Evolutionary conservation across 2,113 vertebrate genomes (phyloP).

Genomic region (Aspidoscelis tigris): DNA sequence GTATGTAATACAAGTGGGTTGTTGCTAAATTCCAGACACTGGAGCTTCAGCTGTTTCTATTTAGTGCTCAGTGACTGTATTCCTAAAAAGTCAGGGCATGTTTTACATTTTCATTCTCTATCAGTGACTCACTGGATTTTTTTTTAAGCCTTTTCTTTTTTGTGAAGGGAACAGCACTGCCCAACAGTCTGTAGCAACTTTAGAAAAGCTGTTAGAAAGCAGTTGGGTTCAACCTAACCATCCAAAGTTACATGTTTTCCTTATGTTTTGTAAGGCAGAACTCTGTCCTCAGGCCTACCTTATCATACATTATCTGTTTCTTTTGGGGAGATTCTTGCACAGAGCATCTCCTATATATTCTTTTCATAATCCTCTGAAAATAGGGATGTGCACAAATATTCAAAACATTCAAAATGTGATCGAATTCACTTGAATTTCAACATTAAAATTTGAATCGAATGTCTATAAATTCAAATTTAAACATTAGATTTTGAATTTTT

Average conservation of each 20-base stretch:
- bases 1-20: conserved; percentile 40
- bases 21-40: conserved; percentile 18
- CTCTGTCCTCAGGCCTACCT: not conserved
- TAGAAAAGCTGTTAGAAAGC: conserved; percentile 5
- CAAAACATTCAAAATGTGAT: no score
- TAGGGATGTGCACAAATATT: no score
- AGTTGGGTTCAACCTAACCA: not conserved
- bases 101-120: conserved; percentile 38
- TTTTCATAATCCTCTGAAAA: not conserved
- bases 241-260: not conserved
- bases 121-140: not conserved
- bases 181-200: conserved; percentile 32
- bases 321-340: not conserved
- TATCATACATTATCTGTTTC: not conserved
- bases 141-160: not conserved
- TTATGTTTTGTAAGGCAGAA: conserved; percentile 36
- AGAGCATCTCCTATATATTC: not conserved
- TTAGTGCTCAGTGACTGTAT: conserved; percentile 22
- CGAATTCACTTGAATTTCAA: no score
- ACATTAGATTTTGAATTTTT: no score
- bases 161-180: conserved; percentile 21
- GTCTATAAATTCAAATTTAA: no score
- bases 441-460: no score
- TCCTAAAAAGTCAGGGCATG: not conserved
- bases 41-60: conserved; percentile 30